Evolutionary conservation across 2,888 invertebrate species (phyloP).

Genomic region (Leucoma salicis): DNA sequence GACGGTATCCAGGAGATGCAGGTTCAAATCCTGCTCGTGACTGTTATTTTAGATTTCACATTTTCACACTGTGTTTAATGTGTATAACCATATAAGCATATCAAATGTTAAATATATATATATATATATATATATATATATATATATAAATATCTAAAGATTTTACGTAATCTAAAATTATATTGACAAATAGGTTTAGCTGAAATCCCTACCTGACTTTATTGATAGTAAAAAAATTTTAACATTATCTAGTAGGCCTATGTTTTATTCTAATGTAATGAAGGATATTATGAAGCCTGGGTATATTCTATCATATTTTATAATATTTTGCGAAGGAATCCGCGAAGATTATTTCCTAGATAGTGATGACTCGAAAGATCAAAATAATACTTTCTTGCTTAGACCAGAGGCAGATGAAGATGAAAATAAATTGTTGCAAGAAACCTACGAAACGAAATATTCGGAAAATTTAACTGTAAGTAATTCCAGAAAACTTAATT

Average conservation of each 20-base stretch:
- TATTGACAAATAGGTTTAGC: too few species aligned
- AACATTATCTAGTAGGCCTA: not conserved
- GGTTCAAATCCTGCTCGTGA: too few species aligned
- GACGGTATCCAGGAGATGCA: too few species aligned
- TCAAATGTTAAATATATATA: too few species aligned
- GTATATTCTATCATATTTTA: conserved; percentile 11
- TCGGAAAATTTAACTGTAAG: not conserved
- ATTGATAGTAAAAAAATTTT: too few species aligned
- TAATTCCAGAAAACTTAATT: not conserved
- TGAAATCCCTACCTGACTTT: not conserved
- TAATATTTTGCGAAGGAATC: conserved; percentile 27
- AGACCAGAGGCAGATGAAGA: conserved; percentile 1
- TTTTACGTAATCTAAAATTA: too few species aligned
- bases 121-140: too few species aligned
- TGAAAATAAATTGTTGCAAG: conserved; percentile 1
- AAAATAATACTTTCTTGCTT: not conserved
- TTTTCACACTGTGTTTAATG: too few species aligned
- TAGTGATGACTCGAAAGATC: conserved; percentile 8
- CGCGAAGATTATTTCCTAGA: conserved; percentile 44
- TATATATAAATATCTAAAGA: too few species aligned
- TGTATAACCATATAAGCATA: too few species aligned
- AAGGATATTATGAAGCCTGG: conserved; percentile 11
- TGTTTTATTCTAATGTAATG: not conserved
- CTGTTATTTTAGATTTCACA: too few species aligned
- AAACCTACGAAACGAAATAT: not conserved